Conservation (phyloP, 2,888 invertebrate species). For the Hoplodrina blanda region DNA sequence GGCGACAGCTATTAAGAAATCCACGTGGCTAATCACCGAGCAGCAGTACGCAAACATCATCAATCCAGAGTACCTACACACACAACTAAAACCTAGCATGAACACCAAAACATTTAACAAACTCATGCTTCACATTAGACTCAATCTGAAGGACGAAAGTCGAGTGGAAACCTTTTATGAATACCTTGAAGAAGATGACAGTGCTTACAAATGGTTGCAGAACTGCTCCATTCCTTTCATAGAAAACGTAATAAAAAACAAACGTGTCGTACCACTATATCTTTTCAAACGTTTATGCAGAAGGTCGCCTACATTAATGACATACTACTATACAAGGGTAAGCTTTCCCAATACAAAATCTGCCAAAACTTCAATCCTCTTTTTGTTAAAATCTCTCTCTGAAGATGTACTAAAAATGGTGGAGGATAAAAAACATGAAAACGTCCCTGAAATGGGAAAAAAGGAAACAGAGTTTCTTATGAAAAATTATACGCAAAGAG, state of each 20-base stretch:
- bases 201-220: constrained; percentile 79
- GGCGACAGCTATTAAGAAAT: constrained; percentile 77
- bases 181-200: constrained; percentile 66
- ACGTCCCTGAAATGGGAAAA: constrained; percentile 58
- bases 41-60: constrained; percentile 76
- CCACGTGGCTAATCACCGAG: constrained; percentile 79
- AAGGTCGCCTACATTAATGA: constrained; percentile 70
- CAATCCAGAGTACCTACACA: constrained; percentile 78
- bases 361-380: not conserved
- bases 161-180: constrained; percentile 80
- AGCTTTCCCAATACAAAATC: too few species aligned
- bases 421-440: constrained; percentile 48
- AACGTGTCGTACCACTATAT: constrained; percentile 52
- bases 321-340: constrained; percentile 21
- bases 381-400: constrained; percentile 26
- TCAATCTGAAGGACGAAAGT: constrained; percentile 75
- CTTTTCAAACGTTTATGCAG: constrained; percentile 73
- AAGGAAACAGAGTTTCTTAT: constrained; percentile 16
- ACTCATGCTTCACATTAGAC: constrained; percentile 76
- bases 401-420: constrained; percentile 72
- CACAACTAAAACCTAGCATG: constrained; percentile 77
- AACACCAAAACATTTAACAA: constrained; percentile 77
- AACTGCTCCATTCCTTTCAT: constrained; percentile 76
- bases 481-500: constrained; percentile 3
- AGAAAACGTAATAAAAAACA: constrained; percentile 69